Base-by-base conservation (phyloP, 2,797 vertebrate genomes). In the Ceryle rudis region DNA sequence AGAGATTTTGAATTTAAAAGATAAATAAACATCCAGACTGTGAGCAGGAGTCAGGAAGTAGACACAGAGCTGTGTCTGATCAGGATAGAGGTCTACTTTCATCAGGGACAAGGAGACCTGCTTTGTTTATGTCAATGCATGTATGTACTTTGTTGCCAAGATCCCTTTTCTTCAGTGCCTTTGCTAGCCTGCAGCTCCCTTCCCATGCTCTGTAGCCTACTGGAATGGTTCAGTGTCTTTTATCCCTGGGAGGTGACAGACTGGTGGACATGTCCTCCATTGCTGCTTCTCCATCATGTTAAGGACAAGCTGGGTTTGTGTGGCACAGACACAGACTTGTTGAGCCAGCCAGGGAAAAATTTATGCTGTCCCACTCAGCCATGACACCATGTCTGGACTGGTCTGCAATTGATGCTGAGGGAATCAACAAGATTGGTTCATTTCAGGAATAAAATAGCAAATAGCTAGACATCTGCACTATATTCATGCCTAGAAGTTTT, bases 1-100 rank as follows among this genome's bases (percentile, higher is more conserved):
- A 65, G 37, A 64, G 49, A 74, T 92, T 83, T 67, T 65, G 64
- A 83, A 90, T 86, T 51, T 77, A 54, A 67, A 92, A 92, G 35
- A 42, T 21, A 93, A 88, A 86, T 78, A 87, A 95, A 67, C 29
- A 74, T 2, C 8, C 14, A 80, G 33, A 7, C 15, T 80, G 29
- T 17, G 21, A 94, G 41, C 17, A 70, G 60, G 54, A 54, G 26
- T n/a, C 28, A 42, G 39, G 19, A 89, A 44, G 15, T 16, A 81
- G 70, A 23, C 33, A 52, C 3, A 61, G 80, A 73, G 28, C 28
- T 51, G 21, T 39, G 9, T 57, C 31, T 0, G 2, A 7, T 20
- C 35, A 57, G 42, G 55, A n/a, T 0, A 60, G 54, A 54, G 10
- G 26, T 57, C 58, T 51, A 15, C 8, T 74, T 88, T 84, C 42